Base-by-base conservation (phyloP, 2,797 vertebrate genomes). In the Urosaurus nigricauda region DNA sequence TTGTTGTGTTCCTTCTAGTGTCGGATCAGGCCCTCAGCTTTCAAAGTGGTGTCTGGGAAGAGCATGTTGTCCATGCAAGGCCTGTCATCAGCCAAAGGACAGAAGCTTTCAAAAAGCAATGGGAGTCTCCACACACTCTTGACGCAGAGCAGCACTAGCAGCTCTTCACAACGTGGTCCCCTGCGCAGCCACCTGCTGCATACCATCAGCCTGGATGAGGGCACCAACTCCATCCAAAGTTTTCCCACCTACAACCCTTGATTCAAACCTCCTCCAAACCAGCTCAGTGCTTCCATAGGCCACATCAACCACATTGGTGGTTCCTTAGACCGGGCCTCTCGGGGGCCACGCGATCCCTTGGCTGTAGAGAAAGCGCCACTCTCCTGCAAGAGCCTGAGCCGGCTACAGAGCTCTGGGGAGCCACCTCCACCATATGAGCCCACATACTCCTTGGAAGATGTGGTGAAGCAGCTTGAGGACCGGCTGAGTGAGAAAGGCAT, bases 301-400 rank as follows among this genome's bases (percentile, higher is more conserved):
- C 98, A 99, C 95, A 98, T 99, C 92, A 99, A 99, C 94, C 98
- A 98, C 93, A 98, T 99, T 0, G 98, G 99, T 78, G 98, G 99
- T 88, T 99, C 98, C 37, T 95, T 99, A 94, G 98, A 99, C 84
- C 97, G 98, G 84, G 96, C 96, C 6, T 95, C 97, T 0, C 93
- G 97, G 56, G 95, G 92, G 53, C 93, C 95, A 37, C 97, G 97
- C 90, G 98, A 97, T 5, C 96, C 94, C 0, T 87, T 94, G 88
- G 95, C 95, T 82, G 95, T 96, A 0, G 98, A 98, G 92, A 96
- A 96, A 24, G 96, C 94, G 1, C 96, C 97, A 0, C 90, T 98
- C 90, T 96, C 98, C 1, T 98, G 97, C 92, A 98, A 98, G 87
- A 98, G 98, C 93, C 97, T 99, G 91, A 98, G 96, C 91, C 97